phyloP scores from a whole-genome alignment of 2,888 invertebrate genomes.

The Cryptus armator region DNA sequence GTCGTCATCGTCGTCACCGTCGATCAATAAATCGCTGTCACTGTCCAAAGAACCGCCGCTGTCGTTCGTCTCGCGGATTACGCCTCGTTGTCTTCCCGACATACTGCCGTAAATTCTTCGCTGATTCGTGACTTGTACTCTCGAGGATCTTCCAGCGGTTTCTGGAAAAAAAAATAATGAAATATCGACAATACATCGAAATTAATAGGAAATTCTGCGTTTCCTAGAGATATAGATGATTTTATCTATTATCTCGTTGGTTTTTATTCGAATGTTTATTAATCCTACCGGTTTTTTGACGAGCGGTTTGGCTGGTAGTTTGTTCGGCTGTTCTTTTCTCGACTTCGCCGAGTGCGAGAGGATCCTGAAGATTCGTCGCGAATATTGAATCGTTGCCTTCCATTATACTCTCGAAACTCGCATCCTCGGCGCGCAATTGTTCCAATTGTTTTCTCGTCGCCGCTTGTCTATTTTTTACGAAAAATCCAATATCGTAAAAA shows the following conservation, averaged over 20 bases:
- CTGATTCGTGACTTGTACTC: slow-evolving; percentile 78
- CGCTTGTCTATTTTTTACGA: slow-evolving; percentile 79
- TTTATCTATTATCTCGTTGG: slow-evolving; percentile 37
- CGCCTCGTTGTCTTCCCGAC: slow-evolving; percentile 84
- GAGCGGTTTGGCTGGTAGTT: slow-evolving; percentile 68
- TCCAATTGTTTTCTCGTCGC: slow-evolving; percentile 87
- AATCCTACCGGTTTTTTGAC: slow-evolving; percentile 72
- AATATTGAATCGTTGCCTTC: slow-evolving; percentile 84
- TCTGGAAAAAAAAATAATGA: slow-evolving; percentile 67
- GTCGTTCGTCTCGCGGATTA: slow-evolving; percentile 81
- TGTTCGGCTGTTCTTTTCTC: slow-evolving; percentile 78
- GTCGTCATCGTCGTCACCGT: slow-evolving; percentile 87
- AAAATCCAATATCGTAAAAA: slow-evolving; percentile 10
- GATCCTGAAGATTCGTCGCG: slow-evolving; percentile 80
- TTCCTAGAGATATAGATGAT: no score
- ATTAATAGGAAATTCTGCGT: no score
- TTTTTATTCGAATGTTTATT: background rate
- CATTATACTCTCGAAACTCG: slow-evolving; percentile 85
- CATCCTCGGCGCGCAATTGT: slow-evolving; percentile 87
- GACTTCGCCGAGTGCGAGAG: slow-evolving; percentile 75
- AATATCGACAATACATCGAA: background rate
- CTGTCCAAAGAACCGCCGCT: slow-evolving; percentile 83
- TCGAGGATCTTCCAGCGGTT: slow-evolving; percentile 75
- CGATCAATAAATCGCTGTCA: slow-evolving; percentile 86
- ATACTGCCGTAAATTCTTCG: slow-evolving; percentile 88